A percentile compares a stretch with the other conserved stretches of the same genome.
phyloP scores from a whole-genome alignment of 2,113 vertebrate genomes.

The Columba livia region DNA sequence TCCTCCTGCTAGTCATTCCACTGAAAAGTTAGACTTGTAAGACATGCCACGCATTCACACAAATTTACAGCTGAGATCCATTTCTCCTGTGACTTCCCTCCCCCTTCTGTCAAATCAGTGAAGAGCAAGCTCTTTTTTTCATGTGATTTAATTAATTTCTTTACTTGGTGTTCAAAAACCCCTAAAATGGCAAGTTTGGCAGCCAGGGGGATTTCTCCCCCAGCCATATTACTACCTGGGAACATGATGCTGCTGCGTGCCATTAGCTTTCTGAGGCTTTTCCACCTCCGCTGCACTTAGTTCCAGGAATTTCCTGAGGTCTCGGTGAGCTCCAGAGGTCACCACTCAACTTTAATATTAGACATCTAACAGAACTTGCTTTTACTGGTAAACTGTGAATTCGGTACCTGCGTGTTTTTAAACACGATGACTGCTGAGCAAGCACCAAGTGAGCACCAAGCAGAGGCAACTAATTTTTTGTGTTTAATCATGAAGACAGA shows the following conservation, averaged over 20 bases:
- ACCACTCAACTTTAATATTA: background rate
- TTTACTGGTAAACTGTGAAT: background rate
- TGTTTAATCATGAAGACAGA: background rate
- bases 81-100: background rate
- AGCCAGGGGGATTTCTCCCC: background rate
- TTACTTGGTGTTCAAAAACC: background rate
- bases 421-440: background rate
- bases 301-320: background rate
- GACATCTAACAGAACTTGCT: background rate
- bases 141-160: background rate
- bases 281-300: background rate
- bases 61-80: background rate
- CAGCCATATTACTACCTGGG: background rate
- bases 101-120: background rate
- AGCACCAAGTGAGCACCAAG: background rate
- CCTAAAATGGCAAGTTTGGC: background rate
- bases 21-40: background rate
- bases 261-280: background rate
- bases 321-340: background rate
- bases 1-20: background rate
- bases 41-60: background rate
- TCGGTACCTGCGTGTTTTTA: background rate
- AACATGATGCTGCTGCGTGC: background rate
- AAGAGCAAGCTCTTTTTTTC: background rate
- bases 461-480: background rate